Evolutionary conservation across 2,888 invertebrate genomes (phyloP).

Genomic region (Galerucella pusilla): DNA sequence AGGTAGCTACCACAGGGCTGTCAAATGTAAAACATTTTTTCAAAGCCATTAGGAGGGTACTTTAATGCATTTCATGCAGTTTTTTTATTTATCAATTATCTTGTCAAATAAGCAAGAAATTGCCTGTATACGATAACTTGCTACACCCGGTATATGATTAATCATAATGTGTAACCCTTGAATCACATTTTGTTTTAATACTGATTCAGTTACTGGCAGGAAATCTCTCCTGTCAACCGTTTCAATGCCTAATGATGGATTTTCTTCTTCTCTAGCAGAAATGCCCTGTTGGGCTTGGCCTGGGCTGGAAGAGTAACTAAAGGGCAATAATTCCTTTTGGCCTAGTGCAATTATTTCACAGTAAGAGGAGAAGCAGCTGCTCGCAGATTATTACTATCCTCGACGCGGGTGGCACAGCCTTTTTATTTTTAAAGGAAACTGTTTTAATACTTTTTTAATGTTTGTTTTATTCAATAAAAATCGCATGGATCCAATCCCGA

Average conservation of each 20-base stretch:
- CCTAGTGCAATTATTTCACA: conserved; percentile 54
- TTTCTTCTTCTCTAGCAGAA: conserved; percentile 29
- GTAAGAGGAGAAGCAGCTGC: conserved; percentile 51
- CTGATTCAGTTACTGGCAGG: conserved; percentile 15
- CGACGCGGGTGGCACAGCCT: conserved; percentile 17
- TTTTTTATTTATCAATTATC: too few species aligned
- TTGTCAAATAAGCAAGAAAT: too few species aligned
- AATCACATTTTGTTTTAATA: neutral
- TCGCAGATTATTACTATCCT: conserved; percentile 54
- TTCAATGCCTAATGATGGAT: conserved; percentile 53
- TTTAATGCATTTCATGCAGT: too few species aligned
- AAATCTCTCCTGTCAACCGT: conserved; percentile 45
- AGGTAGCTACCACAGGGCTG: too few species aligned
- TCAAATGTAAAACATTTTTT: too few species aligned
- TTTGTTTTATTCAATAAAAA: too few species aligned
- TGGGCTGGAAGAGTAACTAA: conserved; percentile 46
- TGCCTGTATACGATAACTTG: too few species aligned
- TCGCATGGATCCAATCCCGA: too few species aligned
- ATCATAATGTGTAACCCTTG: conserved; percentile 28
- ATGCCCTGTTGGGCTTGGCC: conserved; percentile 10
- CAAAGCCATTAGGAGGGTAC: too few species aligned
- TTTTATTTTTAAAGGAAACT: neutral
- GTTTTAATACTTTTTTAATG: neutral
- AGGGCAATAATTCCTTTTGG: conserved; percentile 53
- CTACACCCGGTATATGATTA: neutral